phyloP scores from a whole-genome alignment of 2,888 invertebrate genomes.

The Cerastis rubricosa region DNA sequence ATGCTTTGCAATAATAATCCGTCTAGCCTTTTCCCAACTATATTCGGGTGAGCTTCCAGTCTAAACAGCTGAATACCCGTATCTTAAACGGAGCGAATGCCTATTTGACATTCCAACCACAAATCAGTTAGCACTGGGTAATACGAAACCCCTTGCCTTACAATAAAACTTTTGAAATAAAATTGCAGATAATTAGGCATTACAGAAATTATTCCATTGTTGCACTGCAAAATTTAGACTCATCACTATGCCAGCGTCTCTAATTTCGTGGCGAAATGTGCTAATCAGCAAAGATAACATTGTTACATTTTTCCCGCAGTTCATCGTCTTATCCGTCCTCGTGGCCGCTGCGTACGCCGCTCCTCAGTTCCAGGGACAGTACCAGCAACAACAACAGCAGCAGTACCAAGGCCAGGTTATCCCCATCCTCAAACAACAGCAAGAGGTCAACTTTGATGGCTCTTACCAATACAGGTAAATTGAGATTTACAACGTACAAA shows the following conservation, averaged over 20 bases:
- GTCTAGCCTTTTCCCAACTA: background rate
- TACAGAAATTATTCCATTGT: conserved; percentile 2
- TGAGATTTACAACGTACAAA: conserved; percentile 6
- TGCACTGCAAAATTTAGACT: background rate
- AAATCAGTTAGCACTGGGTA: background rate
- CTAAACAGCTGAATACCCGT: background rate
- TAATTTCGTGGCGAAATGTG: conserved; percentile 15
- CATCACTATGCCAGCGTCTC: background rate
- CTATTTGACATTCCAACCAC: background rate
- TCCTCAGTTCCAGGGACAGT: conserved; percentile 78
- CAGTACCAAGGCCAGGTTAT: conserved; percentile 82
- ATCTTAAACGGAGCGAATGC: background rate
- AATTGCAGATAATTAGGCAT: conserved; percentile 1
- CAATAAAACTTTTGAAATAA: background rate
- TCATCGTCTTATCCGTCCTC: conserved; percentile 81
- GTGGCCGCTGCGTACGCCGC: conserved; percentile 83
- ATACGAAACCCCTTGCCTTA: background rate
- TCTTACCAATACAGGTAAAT: conserved; percentile 91
- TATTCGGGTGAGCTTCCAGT: background rate
- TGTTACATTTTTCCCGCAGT: conserved; percentile 74
- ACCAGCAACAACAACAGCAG: conserved; percentile 77
- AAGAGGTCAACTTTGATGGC: conserved; percentile 90
- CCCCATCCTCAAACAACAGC: conserved; percentile 91
- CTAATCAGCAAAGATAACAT: conserved; percentile 15
- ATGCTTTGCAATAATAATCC: background rate